A percentile compares a stretch with the other conserved stretches of the same genome.
phyloP scores from a whole-genome alignment of 2,888 invertebrate species.

The Drosophila glabriapex region DNA sequence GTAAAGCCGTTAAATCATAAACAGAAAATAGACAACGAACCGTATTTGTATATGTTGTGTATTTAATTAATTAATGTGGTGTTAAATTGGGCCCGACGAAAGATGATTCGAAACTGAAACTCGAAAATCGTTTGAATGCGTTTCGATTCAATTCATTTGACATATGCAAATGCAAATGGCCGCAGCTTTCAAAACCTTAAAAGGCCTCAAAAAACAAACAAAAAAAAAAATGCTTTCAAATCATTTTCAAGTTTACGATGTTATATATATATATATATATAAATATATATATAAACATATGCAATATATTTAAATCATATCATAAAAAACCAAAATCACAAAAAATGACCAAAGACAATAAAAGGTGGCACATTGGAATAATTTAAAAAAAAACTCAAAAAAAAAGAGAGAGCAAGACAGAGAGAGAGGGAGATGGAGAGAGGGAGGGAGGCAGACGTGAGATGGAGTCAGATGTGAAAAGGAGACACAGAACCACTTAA shows the following conservation, averaged over 20 bases:
- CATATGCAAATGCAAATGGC: slow-evolving; percentile 54
- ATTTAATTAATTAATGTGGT: slow-evolving; percentile 37
- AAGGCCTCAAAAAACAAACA: slow-evolving; percentile 54
- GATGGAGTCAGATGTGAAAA: slow-evolving; percentile 10
- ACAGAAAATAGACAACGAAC: background rate
- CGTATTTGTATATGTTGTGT: background rate
- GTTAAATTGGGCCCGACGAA: slow-evolving; percentile 22
- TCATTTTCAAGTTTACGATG: slow-evolving; percentile 25
- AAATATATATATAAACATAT: background rate
- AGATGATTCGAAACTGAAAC: background rate
- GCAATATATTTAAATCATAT: slow-evolving; percentile 63
- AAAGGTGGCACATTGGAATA: slow-evolving; percentile 22
- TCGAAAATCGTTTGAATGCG: slow-evolving; percentile 21
- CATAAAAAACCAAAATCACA: slow-evolving; percentile 53
- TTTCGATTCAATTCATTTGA: slow-evolving; percentile 32
- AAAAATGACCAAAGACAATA: slow-evolving; percentile 6
- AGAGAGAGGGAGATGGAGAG: background rate
- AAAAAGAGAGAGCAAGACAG: background rate
- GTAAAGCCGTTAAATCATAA: slow-evolving; percentile 3
- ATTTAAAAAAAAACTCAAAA: background rate
- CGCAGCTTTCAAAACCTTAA: slow-evolving; percentile 63
- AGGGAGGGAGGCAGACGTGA: background rate
- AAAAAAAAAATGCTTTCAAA: slow-evolving; percentile 20
- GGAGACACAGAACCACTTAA: slow-evolving; percentile 27
- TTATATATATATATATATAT: background rate